These are phyloP conservation scores for Eupleurogrammus muticus DNA, from an alignment of 2,797 vertebrate species.

Conservation along the genomic window DNA sequence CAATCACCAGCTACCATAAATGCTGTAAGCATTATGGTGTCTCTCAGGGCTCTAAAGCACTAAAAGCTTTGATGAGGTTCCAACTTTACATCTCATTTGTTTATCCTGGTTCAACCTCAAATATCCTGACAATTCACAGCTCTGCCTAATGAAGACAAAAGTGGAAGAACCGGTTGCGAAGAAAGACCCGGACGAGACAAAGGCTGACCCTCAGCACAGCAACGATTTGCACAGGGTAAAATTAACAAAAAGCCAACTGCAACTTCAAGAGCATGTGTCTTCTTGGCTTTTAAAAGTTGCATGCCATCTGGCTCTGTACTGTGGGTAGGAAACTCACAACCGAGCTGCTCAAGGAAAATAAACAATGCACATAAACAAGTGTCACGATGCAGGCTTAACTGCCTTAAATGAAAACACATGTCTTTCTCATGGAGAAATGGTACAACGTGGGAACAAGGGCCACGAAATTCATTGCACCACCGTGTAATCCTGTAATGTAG, in stretches of 20 bases:
- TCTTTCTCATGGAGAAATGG: background rate
- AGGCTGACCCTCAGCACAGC: background rate
- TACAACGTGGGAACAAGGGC: background rate
- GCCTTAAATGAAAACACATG: conserved; percentile 24
- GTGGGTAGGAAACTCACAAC: background rate
- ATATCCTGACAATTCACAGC: conserved; percentile 19
- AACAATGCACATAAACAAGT: conserved; percentile 10
- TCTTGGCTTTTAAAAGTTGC: background rate
- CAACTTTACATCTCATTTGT: conserved; percentile 66
- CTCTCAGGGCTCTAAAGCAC: background rate
- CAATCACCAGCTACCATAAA: conserved; percentile 5
- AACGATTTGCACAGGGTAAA: conserved; percentile 28
- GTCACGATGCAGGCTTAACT: background rate
- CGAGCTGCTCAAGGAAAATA: background rate
- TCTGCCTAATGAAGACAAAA: conserved; percentile 18
- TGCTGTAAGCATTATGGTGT: background rate
- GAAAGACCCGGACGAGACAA: background rate
- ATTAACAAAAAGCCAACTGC: background rate
- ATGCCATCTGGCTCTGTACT: background rate
- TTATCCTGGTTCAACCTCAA: conserved; percentile 44
- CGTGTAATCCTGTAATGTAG: conserved; percentile 8
- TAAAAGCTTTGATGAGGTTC: conserved; percentile 10
- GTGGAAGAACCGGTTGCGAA: conserved; percentile 46
- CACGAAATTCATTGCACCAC: background rate
- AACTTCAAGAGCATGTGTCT: background rate